phyloP scores from a whole-genome alignment of 2,113 vertebrate species.

The Myotis davidii region DNA sequence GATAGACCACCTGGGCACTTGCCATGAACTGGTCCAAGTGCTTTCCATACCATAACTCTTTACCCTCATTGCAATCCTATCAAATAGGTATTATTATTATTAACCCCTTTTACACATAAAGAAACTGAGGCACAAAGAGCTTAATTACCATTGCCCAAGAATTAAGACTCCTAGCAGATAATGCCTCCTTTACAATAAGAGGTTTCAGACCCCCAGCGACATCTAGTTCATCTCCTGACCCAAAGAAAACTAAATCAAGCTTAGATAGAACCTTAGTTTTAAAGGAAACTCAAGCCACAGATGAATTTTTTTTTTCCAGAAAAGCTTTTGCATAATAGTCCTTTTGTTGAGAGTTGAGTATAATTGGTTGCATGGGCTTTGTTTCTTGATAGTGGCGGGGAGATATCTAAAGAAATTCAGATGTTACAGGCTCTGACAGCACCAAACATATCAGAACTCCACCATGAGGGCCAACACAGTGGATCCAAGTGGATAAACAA shows the following conservation, averaged over 20 bases:
- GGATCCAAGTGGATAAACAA: background rate
- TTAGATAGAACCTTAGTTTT: background rate
- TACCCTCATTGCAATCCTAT: background rate
- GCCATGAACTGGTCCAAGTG: background rate
- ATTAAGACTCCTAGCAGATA: background rate
- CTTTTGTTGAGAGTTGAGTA: background rate
- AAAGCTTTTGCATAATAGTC: background rate
- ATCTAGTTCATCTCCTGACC: background rate
- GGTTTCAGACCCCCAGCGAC: background rate
- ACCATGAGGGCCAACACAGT: background rate
- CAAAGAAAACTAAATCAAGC: constrained; percentile 19
- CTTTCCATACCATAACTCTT: background rate
- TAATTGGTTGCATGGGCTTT: background rate
- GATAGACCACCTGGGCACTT: background rate
- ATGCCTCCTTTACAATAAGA: background rate
- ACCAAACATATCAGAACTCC: background rate
- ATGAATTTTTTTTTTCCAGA: background rate
- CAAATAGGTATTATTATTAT: background rate
- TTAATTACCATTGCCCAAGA: background rate
- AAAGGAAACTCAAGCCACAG: background rate
- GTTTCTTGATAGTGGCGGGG: background rate
- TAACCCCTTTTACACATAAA: background rate
- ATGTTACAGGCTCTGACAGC: background rate
- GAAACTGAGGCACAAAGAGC: background rate
- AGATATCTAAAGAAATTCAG: constrained; percentile 11